Conservation (phyloP, 2,113 vertebrate genomes). For the Hippocampus abdominalis region DNA sequence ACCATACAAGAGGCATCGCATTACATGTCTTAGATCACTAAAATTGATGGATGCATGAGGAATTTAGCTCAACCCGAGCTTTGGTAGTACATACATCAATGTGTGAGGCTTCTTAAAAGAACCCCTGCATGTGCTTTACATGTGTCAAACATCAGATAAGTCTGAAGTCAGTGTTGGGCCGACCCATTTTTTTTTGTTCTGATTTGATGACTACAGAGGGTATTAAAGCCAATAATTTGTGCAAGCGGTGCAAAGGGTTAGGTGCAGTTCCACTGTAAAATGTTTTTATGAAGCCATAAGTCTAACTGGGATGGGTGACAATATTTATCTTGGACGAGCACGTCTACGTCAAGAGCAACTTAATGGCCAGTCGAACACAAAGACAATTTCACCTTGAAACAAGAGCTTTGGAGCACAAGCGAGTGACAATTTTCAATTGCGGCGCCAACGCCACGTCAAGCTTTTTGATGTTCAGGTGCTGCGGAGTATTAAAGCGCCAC, state of each 20-base stretch:
- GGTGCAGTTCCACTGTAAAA: slow-evolving; percentile 59
- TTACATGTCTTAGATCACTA: no score
- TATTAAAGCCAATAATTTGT: slow-evolving; percentile 33
- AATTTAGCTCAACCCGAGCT: slow-evolving; percentile 6
- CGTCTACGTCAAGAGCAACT: slow-evolving; percentile 46
- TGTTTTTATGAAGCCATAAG: slow-evolving; percentile 62
- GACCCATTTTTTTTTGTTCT: slow-evolving; percentile 16
- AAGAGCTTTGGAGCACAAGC: slow-evolving; percentile 18
- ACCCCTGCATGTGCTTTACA: slow-evolving; percentile 23
- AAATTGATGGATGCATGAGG: no score
- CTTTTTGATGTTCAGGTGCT: slow-evolving; percentile 9
- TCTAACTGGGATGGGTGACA: slow-evolving; percentile 49
- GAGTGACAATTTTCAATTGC: neutral
- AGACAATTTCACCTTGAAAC: slow-evolving; percentile 42
- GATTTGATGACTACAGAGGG: slow-evolving; percentile 20
- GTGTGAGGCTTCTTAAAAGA: slow-evolving; percentile 31
- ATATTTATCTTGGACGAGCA: slow-evolving; percentile 53
- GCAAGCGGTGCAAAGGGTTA: slow-evolving; percentile 17
- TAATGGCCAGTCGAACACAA: slow-evolving; percentile 56
- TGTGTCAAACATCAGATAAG: slow-evolving; percentile 21
- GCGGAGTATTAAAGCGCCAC: neutral
- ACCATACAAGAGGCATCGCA: neutral
- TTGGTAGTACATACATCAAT: slow-evolving; percentile 40
- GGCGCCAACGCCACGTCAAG: neutral
- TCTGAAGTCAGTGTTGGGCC: neutral